Conservation (phyloP, 2,113 vertebrate genomes). For the Podarcis muralis region DNA sequence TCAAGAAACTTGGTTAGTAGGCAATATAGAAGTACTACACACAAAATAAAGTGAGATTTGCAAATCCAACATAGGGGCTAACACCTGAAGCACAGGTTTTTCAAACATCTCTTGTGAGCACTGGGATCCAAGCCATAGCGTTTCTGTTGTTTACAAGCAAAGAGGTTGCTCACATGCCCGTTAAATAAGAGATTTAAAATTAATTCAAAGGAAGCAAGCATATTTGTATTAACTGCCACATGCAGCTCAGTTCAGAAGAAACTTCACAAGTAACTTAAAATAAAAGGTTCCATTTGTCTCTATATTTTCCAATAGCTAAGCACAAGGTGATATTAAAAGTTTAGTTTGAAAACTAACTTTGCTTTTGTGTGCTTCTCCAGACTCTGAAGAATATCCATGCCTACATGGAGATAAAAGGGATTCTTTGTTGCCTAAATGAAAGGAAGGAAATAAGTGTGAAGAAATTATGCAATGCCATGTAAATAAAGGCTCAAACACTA, state of each 20-base stretch:
- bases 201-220: background rate
- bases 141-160: background rate
- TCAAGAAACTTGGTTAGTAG: background rate
- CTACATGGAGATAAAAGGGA: slow-evolving; percentile 98
- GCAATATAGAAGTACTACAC: background rate
- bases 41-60: background rate
- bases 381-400: slow-evolving; percentile 98
- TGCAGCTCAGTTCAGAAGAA: no score
- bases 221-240: background rate
- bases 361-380: slow-evolving; percentile 96
- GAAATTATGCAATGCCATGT: background rate
- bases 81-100: background rate
- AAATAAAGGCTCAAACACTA: background rate
- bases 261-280: background rate
- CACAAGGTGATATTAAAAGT: background rate
- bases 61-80: background rate
- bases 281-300: background rate
- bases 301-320: background rate
- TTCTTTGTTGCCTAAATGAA: slow-evolving; percentile 93
- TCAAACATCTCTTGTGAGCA: background rate
- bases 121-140: background rate
- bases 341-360: slow-evolving; percentile 78
- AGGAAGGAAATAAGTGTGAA: slow-evolving; percentile 27
- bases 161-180: background rate
- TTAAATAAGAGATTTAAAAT: background rate